Percentiles rank a stretch among this genome's conserved stretches.
These are phyloP conservation scores for Axinella damicornis DNA, from an alignment of 37 sponge, comb jelly and placozoan genomes.

Conservation along the genomic window DNA sequence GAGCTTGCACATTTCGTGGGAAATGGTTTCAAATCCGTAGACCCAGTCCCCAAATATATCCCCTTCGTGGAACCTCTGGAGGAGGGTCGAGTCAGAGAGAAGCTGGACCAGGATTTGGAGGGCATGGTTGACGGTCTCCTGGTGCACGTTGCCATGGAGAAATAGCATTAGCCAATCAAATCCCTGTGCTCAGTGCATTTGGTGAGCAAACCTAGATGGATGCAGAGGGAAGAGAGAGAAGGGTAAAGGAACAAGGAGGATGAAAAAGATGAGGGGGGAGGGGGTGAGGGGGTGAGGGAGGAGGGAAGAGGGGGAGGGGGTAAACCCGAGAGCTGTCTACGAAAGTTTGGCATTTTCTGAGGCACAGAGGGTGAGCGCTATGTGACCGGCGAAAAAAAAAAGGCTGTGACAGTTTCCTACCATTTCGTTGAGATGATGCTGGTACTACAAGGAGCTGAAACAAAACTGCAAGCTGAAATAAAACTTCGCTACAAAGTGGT, in stretches of 20 bases:
- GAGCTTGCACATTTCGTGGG: constrained; percentile 26
- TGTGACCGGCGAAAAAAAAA: no score
- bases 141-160: constrained; percentile 76
- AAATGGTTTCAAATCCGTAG: constrained; percentile 41
- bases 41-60: constrained; percentile 73
- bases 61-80: constrained; percentile 47
- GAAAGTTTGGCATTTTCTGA: no score
- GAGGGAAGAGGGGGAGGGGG: not conserved
- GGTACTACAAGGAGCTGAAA: no score
- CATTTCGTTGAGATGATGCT: no score
- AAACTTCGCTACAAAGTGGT: no score
- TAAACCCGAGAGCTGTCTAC: no score
- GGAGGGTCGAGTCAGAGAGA: constrained; percentile 42
- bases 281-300: not conserved
- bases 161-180: constrained; percentile 90
- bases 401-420: no score
- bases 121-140: constrained; percentile 65
- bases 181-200: constrained; percentile 57
- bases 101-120: constrained; percentile 77
- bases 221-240: not conserved
- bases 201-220: constrained; percentile 56
- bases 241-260: not conserved
- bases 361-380: no score
- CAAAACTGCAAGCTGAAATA: no score
- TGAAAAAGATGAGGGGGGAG: not conserved